phyloP scores from a whole-genome alignment of 2,797 vertebrate species.

The Leptatherina wallacei region DNA sequence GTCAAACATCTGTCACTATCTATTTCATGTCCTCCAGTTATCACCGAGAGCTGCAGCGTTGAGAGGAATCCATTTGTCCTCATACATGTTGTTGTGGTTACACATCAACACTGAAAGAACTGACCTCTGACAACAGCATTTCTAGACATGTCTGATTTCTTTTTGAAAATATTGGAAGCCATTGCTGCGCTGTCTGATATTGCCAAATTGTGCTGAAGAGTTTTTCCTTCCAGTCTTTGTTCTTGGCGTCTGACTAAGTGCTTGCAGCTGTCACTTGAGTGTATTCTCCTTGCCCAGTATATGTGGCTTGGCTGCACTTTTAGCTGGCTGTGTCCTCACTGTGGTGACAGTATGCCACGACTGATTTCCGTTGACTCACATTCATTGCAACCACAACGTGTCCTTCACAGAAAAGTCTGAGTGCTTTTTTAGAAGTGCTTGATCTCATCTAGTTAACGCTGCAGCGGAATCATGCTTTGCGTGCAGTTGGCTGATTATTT shows the following conservation, averaged over 20 bases:
- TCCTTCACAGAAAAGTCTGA: conserved; percentile 63
- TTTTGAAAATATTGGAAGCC: conserved; percentile 68
- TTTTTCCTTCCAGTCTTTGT: conserved; percentile 71
- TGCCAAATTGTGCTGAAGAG: conserved; percentile 70
- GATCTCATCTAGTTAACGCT: conserved; percentile 75
- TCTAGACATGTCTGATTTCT: conserved; percentile 61
- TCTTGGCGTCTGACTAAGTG: conserved; percentile 77
- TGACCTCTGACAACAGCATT: conserved; percentile 59
- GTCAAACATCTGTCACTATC: conserved; percentile 31
- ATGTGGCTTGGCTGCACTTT: conserved; percentile 80
- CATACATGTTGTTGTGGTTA: conserved; percentile 54
- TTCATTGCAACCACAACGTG: conserved; percentile 74
- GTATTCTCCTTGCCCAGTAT: conserved; percentile 68
- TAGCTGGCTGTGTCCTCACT: conserved; percentile 76
- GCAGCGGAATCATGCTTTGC: conserved; percentile 57
- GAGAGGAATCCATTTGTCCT: conserved; percentile 43
- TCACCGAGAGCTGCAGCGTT: conserved; percentile 28
- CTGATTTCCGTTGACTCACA: conserved; percentile 81
- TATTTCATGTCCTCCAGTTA: conserved; percentile 32
- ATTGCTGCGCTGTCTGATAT: conserved; percentile 67
- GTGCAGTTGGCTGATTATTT: conserved; percentile 76
- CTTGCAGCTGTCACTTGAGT: conserved; percentile 81
- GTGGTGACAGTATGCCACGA: conserved; percentile 81
- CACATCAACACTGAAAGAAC: conserved; percentile 28
- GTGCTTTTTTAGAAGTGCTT: conserved; percentile 63